phyloP scores from a whole-genome alignment of 2,113 vertebrate species.

The Caloenas nicobarica region DNA sequence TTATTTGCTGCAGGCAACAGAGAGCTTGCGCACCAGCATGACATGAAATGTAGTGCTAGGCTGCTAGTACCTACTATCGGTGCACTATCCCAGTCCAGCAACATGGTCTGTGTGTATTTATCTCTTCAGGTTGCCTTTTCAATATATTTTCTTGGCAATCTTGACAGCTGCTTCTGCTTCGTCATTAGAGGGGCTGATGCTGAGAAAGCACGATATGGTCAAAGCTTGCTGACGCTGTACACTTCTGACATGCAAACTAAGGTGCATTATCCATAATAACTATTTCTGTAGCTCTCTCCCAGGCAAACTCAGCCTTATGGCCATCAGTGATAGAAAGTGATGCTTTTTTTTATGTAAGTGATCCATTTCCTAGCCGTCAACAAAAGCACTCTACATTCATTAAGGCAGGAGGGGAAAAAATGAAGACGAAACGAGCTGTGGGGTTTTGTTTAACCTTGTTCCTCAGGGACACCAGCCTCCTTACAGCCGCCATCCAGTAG shows the following conservation, averaged over 20 bases:
- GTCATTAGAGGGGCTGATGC: neutral
- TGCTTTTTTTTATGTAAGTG: neutral
- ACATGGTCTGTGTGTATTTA: neutral
- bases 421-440: neutral
- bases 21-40: slow-evolving; percentile 22
- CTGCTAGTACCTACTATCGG: neutral
- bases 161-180: neutral
- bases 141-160: neutral
- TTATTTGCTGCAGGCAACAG: slow-evolving; percentile 30
- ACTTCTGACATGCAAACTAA: slow-evolving; percentile 1
- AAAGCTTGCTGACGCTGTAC: neutral
- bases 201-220: neutral
- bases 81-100: neutral
- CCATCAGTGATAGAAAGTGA: neutral
- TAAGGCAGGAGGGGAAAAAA: neutral
- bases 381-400: slow-evolving; percentile 17
- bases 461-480: neutral
- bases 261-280: neutral
- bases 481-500: neutral
- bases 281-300: neutral
- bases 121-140: neutral
- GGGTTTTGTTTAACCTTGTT: slow-evolving; percentile 38
- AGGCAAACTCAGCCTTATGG: neutral
- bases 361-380: neutral
- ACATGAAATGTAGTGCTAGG: neutral